These are phyloP conservation scores for Rotaria magnacalcarata DNA, from an alignment of 2,888 invertebrate species.

Conservation along the genomic window DNA sequence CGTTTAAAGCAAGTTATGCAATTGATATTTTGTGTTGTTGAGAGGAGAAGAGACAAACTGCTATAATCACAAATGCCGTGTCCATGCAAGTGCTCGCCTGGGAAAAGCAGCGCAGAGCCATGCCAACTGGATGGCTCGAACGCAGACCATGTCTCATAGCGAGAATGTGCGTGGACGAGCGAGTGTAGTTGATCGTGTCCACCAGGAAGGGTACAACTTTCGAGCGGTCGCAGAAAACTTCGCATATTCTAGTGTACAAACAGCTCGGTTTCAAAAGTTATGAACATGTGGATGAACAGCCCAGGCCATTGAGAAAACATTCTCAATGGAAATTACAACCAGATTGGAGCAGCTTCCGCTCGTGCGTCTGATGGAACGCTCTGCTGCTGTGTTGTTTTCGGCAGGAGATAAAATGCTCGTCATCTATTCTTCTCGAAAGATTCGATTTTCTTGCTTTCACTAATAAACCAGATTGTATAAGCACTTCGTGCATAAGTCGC, in stretches of 20 bases:
- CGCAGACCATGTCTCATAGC: background rate
- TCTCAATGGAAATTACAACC: constrained; percentile 8
- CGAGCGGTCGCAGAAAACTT: background rate
- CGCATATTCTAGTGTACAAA: background rate
- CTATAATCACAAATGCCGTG: background rate
- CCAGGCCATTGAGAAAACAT: background rate
- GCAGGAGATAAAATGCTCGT: background rate
- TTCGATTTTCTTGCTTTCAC: background rate
- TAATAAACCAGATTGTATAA: background rate
- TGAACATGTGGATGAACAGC: background rate
- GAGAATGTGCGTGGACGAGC: background rate
- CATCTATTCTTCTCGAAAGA: background rate
- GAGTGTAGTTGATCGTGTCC: background rate
- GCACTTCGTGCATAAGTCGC: no score
- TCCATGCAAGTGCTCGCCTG: background rate
- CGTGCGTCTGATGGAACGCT: background rate
- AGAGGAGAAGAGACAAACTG: no score
- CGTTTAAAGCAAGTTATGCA: no score
- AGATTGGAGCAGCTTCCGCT: background rate
- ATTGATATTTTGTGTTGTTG: no score
- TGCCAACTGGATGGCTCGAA: background rate
- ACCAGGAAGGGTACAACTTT: background rate
- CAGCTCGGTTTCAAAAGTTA: background rate
- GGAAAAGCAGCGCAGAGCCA: background rate
- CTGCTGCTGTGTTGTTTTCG: background rate